Evolutionary conservation across 35 echinoderm and acorn worm genomes (phyloP).

Genomic region (Hemicentrotus pulcherrimus): DNA sequence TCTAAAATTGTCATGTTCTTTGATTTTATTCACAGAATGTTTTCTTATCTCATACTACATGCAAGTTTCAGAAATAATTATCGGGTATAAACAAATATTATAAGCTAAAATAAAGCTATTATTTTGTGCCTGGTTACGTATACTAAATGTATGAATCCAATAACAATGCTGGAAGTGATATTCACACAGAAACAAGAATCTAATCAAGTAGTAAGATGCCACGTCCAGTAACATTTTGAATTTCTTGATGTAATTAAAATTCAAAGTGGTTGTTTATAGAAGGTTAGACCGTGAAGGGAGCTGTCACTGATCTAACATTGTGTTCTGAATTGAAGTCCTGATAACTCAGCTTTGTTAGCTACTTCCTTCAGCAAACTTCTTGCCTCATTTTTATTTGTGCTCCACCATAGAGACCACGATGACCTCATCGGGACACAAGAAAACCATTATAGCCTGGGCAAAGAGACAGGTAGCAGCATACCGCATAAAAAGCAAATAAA

Average conservation of each 20-base stretch:
- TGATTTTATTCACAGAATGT: too few relatives aligned
- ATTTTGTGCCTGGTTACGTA: neutral
- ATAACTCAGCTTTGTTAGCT: conserved; percentile 39
- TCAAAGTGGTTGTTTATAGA: conserved; percentile 26
- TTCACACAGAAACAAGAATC: neutral
- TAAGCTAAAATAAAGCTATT: neutral
- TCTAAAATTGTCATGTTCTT: too few relatives aligned
- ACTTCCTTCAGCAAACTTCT: conserved; percentile 33
- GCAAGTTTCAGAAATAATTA: too few relatives aligned
- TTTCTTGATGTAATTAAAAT: conserved; percentile 21
- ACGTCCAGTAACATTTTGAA: neutral
- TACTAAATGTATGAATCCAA: neutral
- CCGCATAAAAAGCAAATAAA: conserved; percentile 30
- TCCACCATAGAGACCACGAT: conserved; percentile 6
- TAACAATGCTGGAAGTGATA: neutral
- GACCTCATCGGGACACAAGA: conserved; percentile 53
- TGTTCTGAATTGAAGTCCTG: neutral
- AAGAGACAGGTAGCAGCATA: conserved; percentile 39
- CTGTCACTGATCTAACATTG: conserved; percentile 21
- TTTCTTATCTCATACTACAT: too few relatives aligned
- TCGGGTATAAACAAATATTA: neutral
- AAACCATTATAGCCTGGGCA: conserved; percentile 17
- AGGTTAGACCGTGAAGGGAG: neutral
- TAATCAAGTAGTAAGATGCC: neutral
- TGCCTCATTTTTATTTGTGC: conserved; percentile 32